phyloP scores from a whole-genome alignment of 1,140 invertebrate genomes.

The Leptinotarsa texana region DNA sequence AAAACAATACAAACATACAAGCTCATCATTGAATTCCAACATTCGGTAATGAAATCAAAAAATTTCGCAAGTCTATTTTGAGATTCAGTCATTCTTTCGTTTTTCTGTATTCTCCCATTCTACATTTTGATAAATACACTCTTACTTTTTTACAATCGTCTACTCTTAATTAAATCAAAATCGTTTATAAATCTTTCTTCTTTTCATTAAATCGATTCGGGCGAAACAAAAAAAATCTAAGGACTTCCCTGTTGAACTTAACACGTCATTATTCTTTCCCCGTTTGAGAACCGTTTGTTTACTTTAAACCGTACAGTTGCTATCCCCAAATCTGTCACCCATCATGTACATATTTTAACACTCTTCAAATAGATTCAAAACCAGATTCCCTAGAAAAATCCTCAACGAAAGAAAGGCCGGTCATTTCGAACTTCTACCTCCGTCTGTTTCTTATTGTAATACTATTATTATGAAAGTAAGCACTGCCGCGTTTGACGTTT shows the following conservation, averaged over 20 bases:
- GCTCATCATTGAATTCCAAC: too few relatives aligned
- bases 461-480: constrained; percentile 13
- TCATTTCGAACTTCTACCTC: not conserved
- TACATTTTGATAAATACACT: too few relatives aligned
- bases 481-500: constrained; percentile 14
- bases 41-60: too few relatives aligned
- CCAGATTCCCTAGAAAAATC: not conserved
- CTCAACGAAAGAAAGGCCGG: not conserved
- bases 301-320: not conserved
- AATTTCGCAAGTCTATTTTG: too few relatives aligned
- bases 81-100: too few relatives aligned
- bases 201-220: too few relatives aligned
- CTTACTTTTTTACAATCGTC: too few relatives aligned
- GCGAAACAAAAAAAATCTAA: not conserved
- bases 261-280: not conserved
- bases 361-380: constrained; percentile 3
- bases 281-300: not conserved
- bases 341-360: constrained; percentile 7
- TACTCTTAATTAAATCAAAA: too few relatives aligned
- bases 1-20: too few relatives aligned
- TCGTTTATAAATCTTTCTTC: too few relatives aligned
- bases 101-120: too few relatives aligned
- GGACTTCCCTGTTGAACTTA: not conserved
- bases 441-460: not conserved
- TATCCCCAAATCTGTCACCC: not conserved